These are phyloP conservation scores for Musca vetustissima DNA, from an alignment of 1,140 invertebrate species.

Conservation along the genomic window DNA sequence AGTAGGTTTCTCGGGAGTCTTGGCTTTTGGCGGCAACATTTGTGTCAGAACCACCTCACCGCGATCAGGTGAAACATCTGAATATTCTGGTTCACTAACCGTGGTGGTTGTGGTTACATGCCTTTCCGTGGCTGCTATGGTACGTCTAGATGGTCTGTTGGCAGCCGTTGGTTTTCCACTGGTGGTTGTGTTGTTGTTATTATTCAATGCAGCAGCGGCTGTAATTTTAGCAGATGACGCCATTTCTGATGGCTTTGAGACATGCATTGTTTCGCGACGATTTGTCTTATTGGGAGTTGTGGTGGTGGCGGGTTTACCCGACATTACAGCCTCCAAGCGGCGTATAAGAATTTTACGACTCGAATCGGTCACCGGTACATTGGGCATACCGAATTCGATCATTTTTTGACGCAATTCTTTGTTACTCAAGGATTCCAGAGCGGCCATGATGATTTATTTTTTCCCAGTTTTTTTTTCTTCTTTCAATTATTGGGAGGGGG, in stretches of 20 bases:
- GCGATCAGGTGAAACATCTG: constrained; percentile 9
- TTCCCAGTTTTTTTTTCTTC: constrained; percentile 11
- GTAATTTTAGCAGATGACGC: constrained; percentile 27
- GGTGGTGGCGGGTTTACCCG: constrained; percentile 4
- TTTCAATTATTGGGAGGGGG: not conserved
- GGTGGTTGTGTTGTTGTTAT: constrained; percentile 18
- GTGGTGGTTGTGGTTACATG: constrained; percentile 4
- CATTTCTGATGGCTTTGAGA: constrained; percentile 30
- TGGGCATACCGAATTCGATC: constrained; percentile 40
- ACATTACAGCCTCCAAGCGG: constrained; percentile 36
- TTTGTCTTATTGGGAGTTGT: constrained; percentile 12
- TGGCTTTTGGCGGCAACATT: not conserved
- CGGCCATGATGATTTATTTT: constrained; percentile 26
- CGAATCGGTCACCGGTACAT: constrained; percentile 44
- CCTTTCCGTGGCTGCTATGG: not conserved
- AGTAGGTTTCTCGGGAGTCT: not conserved
- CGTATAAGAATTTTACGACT: constrained; percentile 36
- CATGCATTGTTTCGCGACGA: constrained; percentile 43
- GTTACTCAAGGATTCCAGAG: constrained; percentile 38
- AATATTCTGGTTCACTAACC: constrained; percentile 9
- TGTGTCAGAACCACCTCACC: not conserved
- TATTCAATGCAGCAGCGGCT: constrained; percentile 13
- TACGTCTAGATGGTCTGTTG: not conserved
- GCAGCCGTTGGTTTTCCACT: not conserved
- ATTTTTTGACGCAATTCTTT: constrained; percentile 45